phyloP scores from a whole-genome alignment of 1,140 invertebrate genomes.

The Laupala kohalensis region DNA sequence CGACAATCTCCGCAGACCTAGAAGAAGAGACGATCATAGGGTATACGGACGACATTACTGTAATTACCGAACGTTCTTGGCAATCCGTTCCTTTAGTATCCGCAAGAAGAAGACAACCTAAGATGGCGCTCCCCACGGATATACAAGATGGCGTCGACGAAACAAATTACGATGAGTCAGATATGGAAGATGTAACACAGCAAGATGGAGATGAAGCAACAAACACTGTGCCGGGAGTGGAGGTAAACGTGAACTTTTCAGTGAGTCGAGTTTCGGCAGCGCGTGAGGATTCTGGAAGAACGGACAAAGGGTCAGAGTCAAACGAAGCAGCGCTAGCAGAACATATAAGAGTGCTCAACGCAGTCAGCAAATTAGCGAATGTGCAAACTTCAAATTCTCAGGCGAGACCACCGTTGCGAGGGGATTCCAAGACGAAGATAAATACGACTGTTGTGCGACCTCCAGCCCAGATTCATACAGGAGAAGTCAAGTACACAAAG shows the following conservation, averaged over 20 bases:
- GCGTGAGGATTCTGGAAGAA: background rate
- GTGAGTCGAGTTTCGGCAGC: background rate
- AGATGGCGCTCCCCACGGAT: background rate
- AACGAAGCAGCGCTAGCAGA: background rate
- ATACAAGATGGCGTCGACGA: background rate
- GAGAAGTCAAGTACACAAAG: background rate
- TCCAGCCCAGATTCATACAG: background rate
- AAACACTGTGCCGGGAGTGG: background rate
- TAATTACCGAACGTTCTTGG: background rate
- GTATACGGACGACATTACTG: background rate
- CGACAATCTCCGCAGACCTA: background rate
- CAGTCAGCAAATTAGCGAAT: background rate
- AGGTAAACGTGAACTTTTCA: background rate
- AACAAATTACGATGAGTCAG: too few relatives aligned
- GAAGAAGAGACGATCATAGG: background rate
- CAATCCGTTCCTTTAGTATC: background rate
- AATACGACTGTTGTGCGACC: background rate
- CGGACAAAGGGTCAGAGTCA: background rate
- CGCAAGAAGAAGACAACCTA: background rate
- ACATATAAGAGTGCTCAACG: background rate
- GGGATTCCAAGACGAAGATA: background rate
- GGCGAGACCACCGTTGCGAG: too few relatives aligned
- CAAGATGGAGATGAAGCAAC: background rate
- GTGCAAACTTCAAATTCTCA: background rate
- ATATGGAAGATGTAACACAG: too few relatives aligned